These are phyloP conservation scores for Tolmerus cingulatus DNA, from an alignment of 2,888 invertebrate species.

Conservation along the genomic window DNA sequence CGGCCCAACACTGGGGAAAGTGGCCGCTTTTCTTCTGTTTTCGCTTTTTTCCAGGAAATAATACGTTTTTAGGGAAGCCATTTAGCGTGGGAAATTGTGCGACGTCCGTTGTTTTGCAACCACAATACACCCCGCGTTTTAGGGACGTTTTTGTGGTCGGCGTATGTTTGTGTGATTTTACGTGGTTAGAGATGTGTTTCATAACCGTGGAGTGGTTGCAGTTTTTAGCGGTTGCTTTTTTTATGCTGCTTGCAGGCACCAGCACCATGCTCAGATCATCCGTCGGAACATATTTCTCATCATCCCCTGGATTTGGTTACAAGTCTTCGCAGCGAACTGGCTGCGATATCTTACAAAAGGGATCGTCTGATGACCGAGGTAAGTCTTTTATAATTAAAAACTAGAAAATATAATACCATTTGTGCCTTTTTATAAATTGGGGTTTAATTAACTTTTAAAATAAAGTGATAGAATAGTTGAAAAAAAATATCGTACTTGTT, in stretches of 20 bases:
- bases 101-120: conserved; percentile 50
- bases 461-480: too few relatives aligned
- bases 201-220: background rate
- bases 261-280: conserved; percentile 55
- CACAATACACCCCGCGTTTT: background rate
- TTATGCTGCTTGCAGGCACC: conserved; percentile 48
- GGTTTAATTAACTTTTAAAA: too few relatives aligned
- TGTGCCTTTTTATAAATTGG: too few relatives aligned
- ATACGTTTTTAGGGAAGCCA: background rate
- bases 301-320: conserved; percentile 74
- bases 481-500: too few relatives aligned
- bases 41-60: background rate
- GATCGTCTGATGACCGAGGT: conserved; percentile 82
- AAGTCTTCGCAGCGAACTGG: conserved; percentile 81
- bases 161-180: background rate
- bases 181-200: background rate
- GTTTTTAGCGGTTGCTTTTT: background rate
- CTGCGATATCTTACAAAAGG: conserved; percentile 83
- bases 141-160: background rate
- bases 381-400: conserved; percentile 51
- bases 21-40: background rate
- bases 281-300: conserved; percentile 51
- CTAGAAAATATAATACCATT: too few relatives aligned
- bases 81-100: background rate
- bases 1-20: background rate